Base-by-base conservation (phyloP, 2,113 vertebrate species). In the Lophotis ruficrista region DNA sequence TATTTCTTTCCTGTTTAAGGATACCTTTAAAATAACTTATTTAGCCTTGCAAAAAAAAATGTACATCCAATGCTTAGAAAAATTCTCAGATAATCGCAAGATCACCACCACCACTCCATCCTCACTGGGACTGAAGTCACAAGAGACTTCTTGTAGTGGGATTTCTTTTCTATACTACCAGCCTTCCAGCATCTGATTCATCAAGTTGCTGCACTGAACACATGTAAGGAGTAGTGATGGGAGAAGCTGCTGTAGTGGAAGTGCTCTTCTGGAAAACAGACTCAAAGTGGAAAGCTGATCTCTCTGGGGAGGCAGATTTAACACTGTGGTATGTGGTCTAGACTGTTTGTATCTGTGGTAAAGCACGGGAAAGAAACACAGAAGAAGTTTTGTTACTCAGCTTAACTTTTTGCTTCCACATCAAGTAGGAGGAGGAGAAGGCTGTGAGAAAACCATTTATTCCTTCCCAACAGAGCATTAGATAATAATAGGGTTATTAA, bases 261-360 rank as follows among this genome's bases (percentile, higher is more conserved):
- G 51, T 41, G 68, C 23, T 94, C 37, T 70, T 92, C 75, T 92
- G 84, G 88, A 91, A 94, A 93, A 73, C 2, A 90, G 66, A 22
- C 79, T 78, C 43, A 38, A 91, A 92, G 70, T 92, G 33, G 47
- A 77, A 94, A 72, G 35, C 51, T 68, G 58, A 2, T 94, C 62
- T 60, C 92, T 85, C 92, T 81, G 27, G 79, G 57, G 85, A 95
- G 58, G 35, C 60, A 89, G 68, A 83, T 75, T 93, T 87, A 90
- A 90, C 12, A 14, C 53, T 93, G 76, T 86, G 90, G 71, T 88
- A 86, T 93, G 79, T 60, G 73, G 85, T 90, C 90, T 60, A 80
- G 68, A 56, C 68, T 78, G 24, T 89, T 87, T 81, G 70, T 83
- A 77, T 84, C 72, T 78, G 92, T 89, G 93, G 76, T 75, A 86